phyloP scores from a whole-genome alignment of 2,113 vertebrate species.

The Capreolus pygargus region DNA sequence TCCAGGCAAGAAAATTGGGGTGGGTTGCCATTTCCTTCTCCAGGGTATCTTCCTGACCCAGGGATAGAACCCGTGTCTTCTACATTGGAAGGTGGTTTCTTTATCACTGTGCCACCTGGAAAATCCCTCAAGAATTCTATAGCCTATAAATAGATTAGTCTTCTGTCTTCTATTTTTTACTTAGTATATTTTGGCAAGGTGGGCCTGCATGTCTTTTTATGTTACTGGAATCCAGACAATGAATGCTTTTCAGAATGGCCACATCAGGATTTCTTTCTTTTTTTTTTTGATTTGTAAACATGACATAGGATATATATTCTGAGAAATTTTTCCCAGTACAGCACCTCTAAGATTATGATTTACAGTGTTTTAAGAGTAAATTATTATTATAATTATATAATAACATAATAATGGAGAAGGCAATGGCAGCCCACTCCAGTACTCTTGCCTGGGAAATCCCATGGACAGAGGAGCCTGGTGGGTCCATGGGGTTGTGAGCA shows the following conservation, averaged over 20 bases:
- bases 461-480: too few species aligned
- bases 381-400: too few species aligned
- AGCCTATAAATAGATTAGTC: neutral
- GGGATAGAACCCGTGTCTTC: neutral
- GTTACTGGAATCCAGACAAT: neutral
- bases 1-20: neutral
- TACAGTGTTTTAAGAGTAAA: neutral
- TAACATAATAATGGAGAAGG: too few species aligned
- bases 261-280: neutral
- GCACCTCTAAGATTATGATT: neutral
- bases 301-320: neutral
- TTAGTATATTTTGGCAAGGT: neutral
- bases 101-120: neutral
- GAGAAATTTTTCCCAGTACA: neutral
- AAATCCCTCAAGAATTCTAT: neutral
- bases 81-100: neutral
- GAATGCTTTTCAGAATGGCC: neutral
- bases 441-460: too few species aligned
- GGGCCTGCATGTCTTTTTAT: neutral
- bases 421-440: too few species aligned
- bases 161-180: neutral
- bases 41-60: neutral
- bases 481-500: too few species aligned
- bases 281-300: neutral
- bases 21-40: neutral